Percentiles rank a stretch among this genome's conserved stretches.
Evolutionary conservation across 2,797 vertebrate species (phyloP).

Genomic region (Ispidina picta): DNA sequence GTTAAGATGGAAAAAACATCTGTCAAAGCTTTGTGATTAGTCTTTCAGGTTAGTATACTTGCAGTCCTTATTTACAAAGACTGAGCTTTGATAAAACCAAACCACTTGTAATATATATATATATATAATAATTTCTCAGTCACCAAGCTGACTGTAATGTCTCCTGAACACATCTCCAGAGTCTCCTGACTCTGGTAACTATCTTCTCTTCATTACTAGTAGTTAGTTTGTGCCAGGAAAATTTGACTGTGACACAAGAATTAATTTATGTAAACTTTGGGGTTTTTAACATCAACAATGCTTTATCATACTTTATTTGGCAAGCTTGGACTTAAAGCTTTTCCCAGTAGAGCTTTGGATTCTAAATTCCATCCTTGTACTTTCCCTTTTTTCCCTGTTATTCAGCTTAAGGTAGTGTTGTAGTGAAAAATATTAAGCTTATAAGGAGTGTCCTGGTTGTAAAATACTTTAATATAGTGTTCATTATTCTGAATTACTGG

Average conservation of each 20-base stretch:
- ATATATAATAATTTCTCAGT: background rate
- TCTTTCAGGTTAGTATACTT: background rate
- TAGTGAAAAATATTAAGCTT: background rate
- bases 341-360: constrained; percentile 48
- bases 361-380: constrained; percentile 35
- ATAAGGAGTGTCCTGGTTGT: background rate
- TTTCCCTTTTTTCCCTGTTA: constrained; percentile 22
- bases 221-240: constrained; percentile 75
- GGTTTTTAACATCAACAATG: constrained; percentile 62
- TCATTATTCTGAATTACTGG: background rate
- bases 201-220: constrained; percentile 64
- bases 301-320: constrained; percentile 78
- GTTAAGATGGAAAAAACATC: background rate
- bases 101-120: background rate
- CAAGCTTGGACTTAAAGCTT: constrained; percentile 61
- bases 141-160: constrained; percentile 34
- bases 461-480: background rate
- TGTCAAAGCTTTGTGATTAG: background rate
- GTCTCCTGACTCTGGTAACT: constrained; percentile 46
- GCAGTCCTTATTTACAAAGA: background rate
- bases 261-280: constrained; percentile 72
- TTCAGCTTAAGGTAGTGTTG: constrained; percentile 11
- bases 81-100: background rate
- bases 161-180: constrained; percentile 1
- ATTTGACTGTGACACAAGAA: constrained; percentile 73